phyloP scores from a whole-genome alignment of 2,113 vertebrate genomes.

The Rhinolophus sinicus region DNA sequence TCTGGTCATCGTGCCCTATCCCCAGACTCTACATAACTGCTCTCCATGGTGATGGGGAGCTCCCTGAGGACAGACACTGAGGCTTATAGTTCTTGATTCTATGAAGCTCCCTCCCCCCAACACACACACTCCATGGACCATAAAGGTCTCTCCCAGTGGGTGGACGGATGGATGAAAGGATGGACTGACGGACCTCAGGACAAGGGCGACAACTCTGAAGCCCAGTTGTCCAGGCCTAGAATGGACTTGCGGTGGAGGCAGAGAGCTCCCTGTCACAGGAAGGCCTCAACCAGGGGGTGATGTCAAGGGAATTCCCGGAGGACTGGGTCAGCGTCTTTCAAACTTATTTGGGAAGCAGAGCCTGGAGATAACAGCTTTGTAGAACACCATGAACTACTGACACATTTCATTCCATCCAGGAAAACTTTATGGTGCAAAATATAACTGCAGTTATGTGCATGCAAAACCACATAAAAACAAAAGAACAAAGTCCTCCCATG shows the following conservation, averaged over 20 bases:
- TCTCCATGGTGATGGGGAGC: background rate
- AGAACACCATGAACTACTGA: background rate
- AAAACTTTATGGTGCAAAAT: background rate
- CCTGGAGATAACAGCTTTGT: no score
- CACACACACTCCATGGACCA: background rate
- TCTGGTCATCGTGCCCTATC: rapidly evolving
- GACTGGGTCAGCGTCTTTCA: background rate
- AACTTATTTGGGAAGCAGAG: background rate
- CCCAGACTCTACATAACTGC: background rate
- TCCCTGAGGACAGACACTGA: background rate
- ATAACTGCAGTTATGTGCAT: background rate
- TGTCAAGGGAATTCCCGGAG: background rate
- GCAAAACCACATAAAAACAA: background rate
- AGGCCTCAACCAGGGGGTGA: no score
- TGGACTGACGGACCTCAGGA: background rate
- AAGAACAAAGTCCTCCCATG: background rate
- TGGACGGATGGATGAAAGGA: rapidly evolving
- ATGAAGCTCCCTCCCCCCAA: background rate
- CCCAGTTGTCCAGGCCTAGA: background rate
- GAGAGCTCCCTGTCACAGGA: background rate
- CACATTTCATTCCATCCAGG: background rate
- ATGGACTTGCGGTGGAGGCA: background rate
- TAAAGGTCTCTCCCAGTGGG: background rate
- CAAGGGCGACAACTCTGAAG: background rate
- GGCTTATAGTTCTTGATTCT: background rate